Evolutionary conservation across 1,140 invertebrate species (phyloP).

Genomic region (Lordiphosa collinella): DNA sequence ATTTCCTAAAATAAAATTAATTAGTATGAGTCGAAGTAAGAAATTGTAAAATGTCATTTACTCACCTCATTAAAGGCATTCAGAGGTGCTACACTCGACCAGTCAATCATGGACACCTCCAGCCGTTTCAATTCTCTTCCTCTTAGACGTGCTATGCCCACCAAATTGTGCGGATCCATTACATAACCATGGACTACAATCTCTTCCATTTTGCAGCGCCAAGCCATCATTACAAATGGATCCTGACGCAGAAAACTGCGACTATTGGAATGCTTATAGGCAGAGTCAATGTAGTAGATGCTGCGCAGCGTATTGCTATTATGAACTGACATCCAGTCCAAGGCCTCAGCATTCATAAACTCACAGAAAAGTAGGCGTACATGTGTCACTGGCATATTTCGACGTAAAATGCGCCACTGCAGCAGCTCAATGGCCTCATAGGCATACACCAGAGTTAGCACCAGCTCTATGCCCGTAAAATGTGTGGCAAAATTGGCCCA

Average conservation of each 20-base stretch:
- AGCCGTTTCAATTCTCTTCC: slow-evolving; percentile 83
- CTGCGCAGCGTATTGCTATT: slow-evolving; percentile 84
- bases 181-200: slow-evolving; percentile 82
- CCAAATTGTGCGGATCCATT: slow-evolving; percentile 82
- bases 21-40: background rate
- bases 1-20: slow-evolving; percentile 77
- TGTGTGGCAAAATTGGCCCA: slow-evolving; percentile 83
- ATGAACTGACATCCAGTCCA: slow-evolving; percentile 82
- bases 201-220: slow-evolving; percentile 86
- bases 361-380: slow-evolving; percentile 89
- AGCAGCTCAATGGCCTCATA: slow-evolving; percentile 84
- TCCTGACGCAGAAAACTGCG: slow-evolving; percentile 80
- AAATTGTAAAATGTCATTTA: slow-evolving; percentile 1
- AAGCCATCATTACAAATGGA: slow-evolving; percentile 88
- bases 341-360: slow-evolving; percentile 81
- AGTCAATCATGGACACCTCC: slow-evolving; percentile 83
- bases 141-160: slow-evolving; percentile 86
- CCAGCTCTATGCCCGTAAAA: slow-evolving; percentile 83
- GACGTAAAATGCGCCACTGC: slow-evolving; percentile 83
- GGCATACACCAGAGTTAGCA: slow-evolving; percentile 87
- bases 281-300: slow-evolving; percentile 87
- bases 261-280: slow-evolving; percentile 76
- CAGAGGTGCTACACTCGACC: slow-evolving; percentile 43
- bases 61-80: slow-evolving; percentile 66
- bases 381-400: slow-evolving; percentile 87